Conservation (phyloP, 2,888 invertebrate species). For the Podabrus alpinus region DNA sequence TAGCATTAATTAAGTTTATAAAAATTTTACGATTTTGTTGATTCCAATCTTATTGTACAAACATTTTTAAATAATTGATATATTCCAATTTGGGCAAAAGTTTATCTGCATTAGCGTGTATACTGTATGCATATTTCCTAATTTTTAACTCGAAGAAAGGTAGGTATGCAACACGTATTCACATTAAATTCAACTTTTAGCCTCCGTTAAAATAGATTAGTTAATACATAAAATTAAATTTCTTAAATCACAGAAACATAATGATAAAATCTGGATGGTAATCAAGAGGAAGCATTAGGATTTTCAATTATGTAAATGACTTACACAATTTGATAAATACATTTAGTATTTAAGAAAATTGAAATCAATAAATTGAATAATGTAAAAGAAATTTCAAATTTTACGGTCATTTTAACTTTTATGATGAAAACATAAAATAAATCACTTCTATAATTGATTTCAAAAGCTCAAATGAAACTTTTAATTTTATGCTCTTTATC, state of each 20-base stretch:
- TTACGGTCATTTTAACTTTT: neutral
- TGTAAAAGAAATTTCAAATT: neutral
- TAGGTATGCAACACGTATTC: neutral
- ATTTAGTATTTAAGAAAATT: conserved; percentile 1
- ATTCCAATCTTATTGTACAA: too few species aligned
- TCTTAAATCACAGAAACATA: neutral
- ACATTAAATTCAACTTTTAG: neutral
- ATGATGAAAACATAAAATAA: neutral
- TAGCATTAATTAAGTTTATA: too few species aligned
- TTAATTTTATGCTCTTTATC: neutral
- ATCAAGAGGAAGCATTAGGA: neutral
- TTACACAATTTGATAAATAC: neutral
- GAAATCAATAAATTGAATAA: neutral
- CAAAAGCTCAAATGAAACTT: neutral
- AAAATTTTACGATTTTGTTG: too few species aligned
- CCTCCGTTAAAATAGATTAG: neutral
- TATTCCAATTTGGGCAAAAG: neutral
- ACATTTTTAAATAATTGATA: neutral
- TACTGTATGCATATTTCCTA: neutral
- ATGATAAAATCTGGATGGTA: neutral
- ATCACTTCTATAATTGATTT: neutral
- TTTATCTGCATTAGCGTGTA: neutral
- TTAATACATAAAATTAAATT: neutral
- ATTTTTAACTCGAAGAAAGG: neutral
- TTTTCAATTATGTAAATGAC: neutral